Base-by-base conservation (phyloP, 2,113 vertebrate species). In the Motacilla tschutschensis region DNA sequence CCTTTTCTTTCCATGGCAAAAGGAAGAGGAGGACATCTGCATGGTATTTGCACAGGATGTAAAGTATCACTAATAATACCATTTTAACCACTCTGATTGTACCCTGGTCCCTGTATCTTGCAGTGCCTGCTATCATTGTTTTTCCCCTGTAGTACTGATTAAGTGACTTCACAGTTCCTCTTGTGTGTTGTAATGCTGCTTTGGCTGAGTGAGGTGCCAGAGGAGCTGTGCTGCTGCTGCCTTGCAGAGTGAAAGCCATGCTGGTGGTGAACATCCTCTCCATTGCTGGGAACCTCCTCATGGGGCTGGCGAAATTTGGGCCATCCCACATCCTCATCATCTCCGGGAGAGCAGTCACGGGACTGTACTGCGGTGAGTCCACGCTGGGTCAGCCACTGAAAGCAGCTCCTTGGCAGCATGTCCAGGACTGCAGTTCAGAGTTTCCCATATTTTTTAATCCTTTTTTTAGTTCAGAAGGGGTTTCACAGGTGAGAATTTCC, bases 211-310 rank as follows among this genome's bases (percentile, higher is more conserved):
- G 1, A 36, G 47, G 26, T 41, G 71, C 50, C 46, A 28, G 71
- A 64, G 2, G 28, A 89, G 58, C 70, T 36, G 54, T 86, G 85
- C 79, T 90, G 92, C 88, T 93, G 79, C 85, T 78, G 73, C 83
- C 54, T 96, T 95, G 91, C 97, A 99, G 99, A 95, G 95, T 99
- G 60, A 99, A 98, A 94, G 98, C 98, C 46, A 98, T 99, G 98
- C 82, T 98, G 91, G 94, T 96, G 83, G 90, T 98, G 83, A 99
- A 99, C 2, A 10, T 98, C 67, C 95, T 99, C 67, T 98, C 99
- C 14, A n/a, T 99, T 17, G 62, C 33, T 15, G 98, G 97, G 80
- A 98, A 98, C 63, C 96, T 99, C n/a, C 94, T 99, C 54, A 98
- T 99, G 98, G 98, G 96, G 8, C 92, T 98, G 82, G 97, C 98